These are phyloP conservation scores for Corythornis madagascariensis DNA, from an alignment of 2,113 vertebrate species.

Conservation along the genomic window DNA sequence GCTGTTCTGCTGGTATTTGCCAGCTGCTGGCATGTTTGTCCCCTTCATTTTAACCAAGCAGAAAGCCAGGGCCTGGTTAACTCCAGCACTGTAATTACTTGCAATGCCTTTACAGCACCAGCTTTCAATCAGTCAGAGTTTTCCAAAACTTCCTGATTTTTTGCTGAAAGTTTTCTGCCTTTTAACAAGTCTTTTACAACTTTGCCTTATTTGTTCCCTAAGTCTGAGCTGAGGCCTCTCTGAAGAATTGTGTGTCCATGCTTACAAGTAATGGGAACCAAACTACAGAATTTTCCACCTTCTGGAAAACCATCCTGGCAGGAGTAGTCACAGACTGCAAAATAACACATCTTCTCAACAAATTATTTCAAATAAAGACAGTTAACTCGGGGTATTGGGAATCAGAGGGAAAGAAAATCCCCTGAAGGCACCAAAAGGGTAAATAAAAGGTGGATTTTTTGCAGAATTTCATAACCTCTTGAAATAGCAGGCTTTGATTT, in stretches of 20 bases:
- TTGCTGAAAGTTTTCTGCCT: neutral
- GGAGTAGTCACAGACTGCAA: neutral
- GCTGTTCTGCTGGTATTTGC: conserved; percentile 50
- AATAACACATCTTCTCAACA: neutral
- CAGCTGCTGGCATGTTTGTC: conserved; percentile 12
- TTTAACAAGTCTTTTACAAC: neutral
- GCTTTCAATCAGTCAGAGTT: neutral
- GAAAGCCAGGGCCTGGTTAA: conserved; percentile 20
- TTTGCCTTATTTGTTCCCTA: neutral
- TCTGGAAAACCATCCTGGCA: neutral
- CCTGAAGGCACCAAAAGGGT: neutral
- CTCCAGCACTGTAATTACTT: neutral
- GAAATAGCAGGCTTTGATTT: neutral
- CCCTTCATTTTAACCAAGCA: conserved; percentile 36
- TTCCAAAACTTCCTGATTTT: neutral
- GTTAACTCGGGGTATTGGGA: neutral
- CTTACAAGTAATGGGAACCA: neutral
- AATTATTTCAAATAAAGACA: neutral
- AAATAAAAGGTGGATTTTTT: neutral
- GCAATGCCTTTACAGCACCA: neutral
- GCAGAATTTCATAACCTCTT: neutral
- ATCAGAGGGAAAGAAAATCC: neutral
- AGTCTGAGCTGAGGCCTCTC: neutral
- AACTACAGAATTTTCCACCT: neutral
- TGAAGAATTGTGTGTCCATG: neutral